Conservation (phyloP, 1,140 invertebrate genomes). For the Atopsyche davidsoni region DNA sequence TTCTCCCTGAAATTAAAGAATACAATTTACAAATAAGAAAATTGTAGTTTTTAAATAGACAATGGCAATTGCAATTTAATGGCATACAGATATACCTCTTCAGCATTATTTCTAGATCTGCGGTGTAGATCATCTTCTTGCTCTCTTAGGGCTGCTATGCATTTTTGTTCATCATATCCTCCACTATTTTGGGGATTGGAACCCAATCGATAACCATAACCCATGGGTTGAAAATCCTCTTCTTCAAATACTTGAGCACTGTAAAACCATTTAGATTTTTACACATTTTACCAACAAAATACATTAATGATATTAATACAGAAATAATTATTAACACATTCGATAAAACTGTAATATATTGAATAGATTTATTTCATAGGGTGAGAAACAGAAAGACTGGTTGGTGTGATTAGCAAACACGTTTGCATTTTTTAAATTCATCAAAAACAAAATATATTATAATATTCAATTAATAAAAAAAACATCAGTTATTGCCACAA, state of each 20-base stretch:
- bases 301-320: too few species aligned
- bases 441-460: too few species aligned
- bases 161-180: constrained; percentile 62
- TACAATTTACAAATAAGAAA: not conserved
- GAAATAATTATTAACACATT: too few species aligned
- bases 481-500: too few species aligned
- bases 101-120: constrained; percentile 57
- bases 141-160: constrained; percentile 78
- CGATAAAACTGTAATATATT: too few species aligned
- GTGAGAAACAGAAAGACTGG: too few species aligned
- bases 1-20: constrained; percentile 43
- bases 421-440: too few species aligned
- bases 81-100: constrained; percentile 37
- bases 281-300: too few species aligned
- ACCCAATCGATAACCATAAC: constrained; percentile 85
- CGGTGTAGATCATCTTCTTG: constrained; percentile 87
- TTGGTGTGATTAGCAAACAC: too few species aligned
- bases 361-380: too few species aligned
- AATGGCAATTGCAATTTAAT: not conserved
- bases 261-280: too few species aligned
- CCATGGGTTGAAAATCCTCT: constrained; percentile 92
- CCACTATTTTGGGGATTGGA: constrained; percentile 44
- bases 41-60: not conserved
- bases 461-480: too few species aligned
- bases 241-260: constrained; percentile 85